These are phyloP conservation scores for Notolepis coatsorum DNA, from an alignment of 2,797 vertebrate species.

Conservation along the genomic window DNA sequence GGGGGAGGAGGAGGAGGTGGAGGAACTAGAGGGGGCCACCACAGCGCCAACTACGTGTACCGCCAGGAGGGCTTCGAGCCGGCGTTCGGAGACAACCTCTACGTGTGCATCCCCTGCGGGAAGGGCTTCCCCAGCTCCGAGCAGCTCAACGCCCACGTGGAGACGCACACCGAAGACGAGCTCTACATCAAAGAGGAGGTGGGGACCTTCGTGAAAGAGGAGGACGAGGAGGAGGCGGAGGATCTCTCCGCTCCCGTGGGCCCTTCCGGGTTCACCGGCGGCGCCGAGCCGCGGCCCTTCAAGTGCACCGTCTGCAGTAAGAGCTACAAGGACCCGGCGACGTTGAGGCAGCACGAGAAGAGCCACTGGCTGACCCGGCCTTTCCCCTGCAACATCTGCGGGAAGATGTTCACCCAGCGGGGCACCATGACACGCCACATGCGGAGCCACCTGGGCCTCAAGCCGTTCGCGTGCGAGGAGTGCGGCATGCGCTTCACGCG, in stretches of 20 bases:
- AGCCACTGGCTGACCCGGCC: too few species aligned
- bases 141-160: constrained; percentile 96
- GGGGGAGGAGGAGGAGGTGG: constrained; percentile 43
- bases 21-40: constrained; percentile 60
- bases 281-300: constrained; percentile 89
- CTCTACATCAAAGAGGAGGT: constrained; percentile 94
- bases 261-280: constrained; percentile 75
- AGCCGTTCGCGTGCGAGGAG: too few species aligned
- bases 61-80: constrained; percentile 96
- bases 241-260: constrained; percentile 87
- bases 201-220: constrained; percentile 83
- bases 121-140: constrained; percentile 98
- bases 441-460: too few species aligned
- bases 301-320: constrained; percentile 92
- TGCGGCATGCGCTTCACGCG: too few species aligned
- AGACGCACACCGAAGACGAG: constrained; percentile 96
- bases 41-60: constrained; percentile 90
- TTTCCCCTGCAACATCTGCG: too few species aligned
- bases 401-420: too few species aligned
- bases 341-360: too few species aligned
- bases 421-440: too few species aligned
- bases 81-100: constrained; percentile 96
- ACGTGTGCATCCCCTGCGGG: constrained; percentile 97
- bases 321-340: too few species aligned
- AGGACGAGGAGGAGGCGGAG: constrained; percentile 88